phyloP scores from a whole-genome alignment of 2,888 invertebrate species.

The Macrophya annulata region DNA sequence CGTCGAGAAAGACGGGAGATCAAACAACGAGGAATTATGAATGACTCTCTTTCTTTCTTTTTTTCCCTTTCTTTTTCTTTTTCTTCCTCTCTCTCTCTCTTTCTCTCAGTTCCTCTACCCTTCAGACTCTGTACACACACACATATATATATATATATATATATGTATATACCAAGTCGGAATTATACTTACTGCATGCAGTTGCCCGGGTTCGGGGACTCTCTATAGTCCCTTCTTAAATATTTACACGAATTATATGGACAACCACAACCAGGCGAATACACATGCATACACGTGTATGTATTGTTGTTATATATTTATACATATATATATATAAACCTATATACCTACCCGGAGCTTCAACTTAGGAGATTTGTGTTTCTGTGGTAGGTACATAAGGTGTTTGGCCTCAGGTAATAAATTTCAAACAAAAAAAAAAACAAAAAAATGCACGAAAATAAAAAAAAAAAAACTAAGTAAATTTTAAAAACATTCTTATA shows the following conservation, averaged over 20 bases:
- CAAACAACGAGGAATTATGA: constrained; percentile 54
- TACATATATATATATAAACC: neutral
- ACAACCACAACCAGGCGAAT: no score
- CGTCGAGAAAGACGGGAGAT: constrained; percentile 47
- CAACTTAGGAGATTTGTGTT: neutral
- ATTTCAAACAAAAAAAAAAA: neutral
- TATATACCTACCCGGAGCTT: neutral
- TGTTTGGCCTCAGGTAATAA: neutral
- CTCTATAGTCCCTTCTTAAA: neutral
- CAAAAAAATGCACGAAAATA: neutral
- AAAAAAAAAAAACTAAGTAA: neutral
- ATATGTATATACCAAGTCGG: neutral
- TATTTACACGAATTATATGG: constrained; percentile 45
- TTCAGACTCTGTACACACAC: neutral
- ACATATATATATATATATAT: neutral
- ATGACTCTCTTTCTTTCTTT: constrained; percentile 60
- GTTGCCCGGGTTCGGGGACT: neutral
- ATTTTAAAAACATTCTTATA: neutral
- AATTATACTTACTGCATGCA: neutral
- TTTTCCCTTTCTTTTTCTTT: constrained; percentile 53
- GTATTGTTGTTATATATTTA: no score
- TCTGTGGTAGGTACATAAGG: no score
- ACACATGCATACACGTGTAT: no score
- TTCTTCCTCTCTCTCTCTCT: constrained; percentile 49
- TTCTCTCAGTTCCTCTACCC: neutral